A percentile compares a stretch with the other conserved stretches of the same genome.
These are phyloP conservation scores for Ageneiosus marmoratus DNA, from an alignment of 2,113 vertebrate species.

Conservation along the genomic window DNA sequence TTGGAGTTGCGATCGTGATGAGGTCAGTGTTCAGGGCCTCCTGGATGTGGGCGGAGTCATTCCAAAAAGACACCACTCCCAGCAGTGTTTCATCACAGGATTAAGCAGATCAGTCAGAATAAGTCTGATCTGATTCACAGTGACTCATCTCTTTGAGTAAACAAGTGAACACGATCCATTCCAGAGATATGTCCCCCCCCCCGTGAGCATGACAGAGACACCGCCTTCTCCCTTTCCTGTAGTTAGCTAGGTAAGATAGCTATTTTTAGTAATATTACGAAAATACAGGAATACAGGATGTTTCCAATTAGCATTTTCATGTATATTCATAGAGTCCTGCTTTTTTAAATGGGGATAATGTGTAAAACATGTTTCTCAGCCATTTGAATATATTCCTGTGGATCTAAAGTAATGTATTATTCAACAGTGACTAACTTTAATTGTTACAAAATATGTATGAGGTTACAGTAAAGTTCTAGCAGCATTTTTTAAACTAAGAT, in stretches of 20 bases:
- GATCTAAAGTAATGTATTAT: neutral
- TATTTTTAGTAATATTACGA: neutral
- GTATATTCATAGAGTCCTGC: neutral
- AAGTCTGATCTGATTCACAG: neutral
- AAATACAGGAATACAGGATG: neutral
- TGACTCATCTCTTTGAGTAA: neutral
- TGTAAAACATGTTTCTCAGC: neutral
- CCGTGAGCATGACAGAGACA: neutral
- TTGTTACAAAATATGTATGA: neutral
- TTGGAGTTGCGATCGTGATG: neutral
- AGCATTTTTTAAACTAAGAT: neutral
- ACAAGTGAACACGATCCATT: neutral
- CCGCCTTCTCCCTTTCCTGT: neutral
- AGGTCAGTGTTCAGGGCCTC: neutral
- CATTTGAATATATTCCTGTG: neutral
- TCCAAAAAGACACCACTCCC: neutral
- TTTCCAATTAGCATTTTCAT: slow-evolving; percentile 7
- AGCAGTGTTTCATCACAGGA: neutral
- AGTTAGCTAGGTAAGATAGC: neutral
- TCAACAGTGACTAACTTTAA: neutral
- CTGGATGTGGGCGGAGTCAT: too few relatives aligned
- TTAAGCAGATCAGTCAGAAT: neutral
- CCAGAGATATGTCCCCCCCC: neutral
- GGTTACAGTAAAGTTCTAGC: neutral
- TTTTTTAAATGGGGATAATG: neutral